phyloP scores from a whole-genome alignment of 2,113 vertebrate species.

The Microtus montanus region DNA sequence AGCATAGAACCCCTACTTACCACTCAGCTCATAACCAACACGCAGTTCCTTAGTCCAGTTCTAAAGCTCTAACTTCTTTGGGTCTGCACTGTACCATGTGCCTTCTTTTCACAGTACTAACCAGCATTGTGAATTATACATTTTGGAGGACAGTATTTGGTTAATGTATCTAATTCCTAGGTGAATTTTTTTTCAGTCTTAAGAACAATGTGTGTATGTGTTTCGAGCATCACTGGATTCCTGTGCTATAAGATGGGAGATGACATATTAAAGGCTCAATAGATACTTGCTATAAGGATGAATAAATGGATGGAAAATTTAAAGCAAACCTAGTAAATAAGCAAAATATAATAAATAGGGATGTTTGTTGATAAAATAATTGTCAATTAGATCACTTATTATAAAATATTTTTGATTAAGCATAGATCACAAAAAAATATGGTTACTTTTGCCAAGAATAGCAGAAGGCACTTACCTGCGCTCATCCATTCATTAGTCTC shows the following conservation, averaged over 20 bases:
- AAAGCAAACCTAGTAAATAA: slow-evolving; percentile 1
- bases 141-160: slow-evolving; percentile 10
- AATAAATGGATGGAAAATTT: background rate
- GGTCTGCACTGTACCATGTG: background rate
- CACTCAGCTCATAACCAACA: background rate
- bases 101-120: background rate
- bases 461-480: background rate
- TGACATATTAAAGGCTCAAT: background rate
- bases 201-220: background rate
- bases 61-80: background rate
- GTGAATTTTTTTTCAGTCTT: background rate
- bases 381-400: background rate
- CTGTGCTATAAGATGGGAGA: background rate
- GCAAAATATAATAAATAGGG: background rate
- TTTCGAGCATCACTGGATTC: background rate
- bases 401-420: slow-evolving; percentile 38
- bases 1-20: background rate
- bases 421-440: slow-evolving; percentile 21
- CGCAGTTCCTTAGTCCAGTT: background rate
- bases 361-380: background rate
- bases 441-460: background rate
- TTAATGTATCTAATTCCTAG: background rate
- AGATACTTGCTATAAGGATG: background rate
- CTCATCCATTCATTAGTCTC: background rate
- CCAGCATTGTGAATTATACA: background rate